Conservation (phyloP, 2,888 invertebrate genomes). For the Labia minor region DNA sequence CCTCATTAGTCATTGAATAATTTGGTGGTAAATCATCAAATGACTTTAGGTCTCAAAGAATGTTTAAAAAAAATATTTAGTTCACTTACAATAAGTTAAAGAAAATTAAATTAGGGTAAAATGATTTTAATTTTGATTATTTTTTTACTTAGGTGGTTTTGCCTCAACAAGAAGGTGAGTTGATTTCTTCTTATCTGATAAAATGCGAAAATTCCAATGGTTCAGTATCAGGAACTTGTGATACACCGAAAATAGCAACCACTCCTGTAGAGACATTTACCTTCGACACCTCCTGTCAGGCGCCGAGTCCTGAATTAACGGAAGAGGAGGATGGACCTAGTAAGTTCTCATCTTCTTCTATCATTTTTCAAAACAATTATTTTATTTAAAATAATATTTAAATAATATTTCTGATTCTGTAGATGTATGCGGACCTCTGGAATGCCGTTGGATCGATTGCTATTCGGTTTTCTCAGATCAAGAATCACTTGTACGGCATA, state of each 20-base stretch:
- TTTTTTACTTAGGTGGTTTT: conserved; percentile 24
- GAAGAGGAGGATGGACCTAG: conserved; percentile 20
- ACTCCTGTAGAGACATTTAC: conserved; percentile 18
- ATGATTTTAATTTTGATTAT: too few relatives aligned
- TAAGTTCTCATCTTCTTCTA: too few relatives aligned
- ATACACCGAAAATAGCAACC: background rate
- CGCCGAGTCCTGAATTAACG: conserved; percentile 16
- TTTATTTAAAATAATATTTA: too few relatives aligned
- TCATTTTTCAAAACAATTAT: too few relatives aligned
- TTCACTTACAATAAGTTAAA: too few relatives aligned
- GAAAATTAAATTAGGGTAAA: too few relatives aligned
- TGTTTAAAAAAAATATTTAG: too few relatives aligned
- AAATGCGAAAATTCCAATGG: conserved; percentile 15
- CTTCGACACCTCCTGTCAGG: conserved; percentile 16
- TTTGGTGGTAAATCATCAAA: too few relatives aligned
- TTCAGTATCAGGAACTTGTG: background rate
- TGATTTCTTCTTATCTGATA: conserved; percentile 20
- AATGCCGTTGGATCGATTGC: conserved; percentile 82
- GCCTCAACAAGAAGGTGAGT: conserved; percentile 23
- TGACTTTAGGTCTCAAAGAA: too few relatives aligned
- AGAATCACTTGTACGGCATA: conserved; percentile 67
- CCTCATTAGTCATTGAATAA: too few relatives aligned
- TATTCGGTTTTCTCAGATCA: conserved; percentile 68
- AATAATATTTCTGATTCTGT: too few relatives aligned
- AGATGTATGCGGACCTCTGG: conserved; percentile 27